Evolutionary conservation across 1,140 invertebrate genomes (phyloP), one percentile per base, ranked within the genome.

Genomic region (Microplitis demolitor): DNA sequence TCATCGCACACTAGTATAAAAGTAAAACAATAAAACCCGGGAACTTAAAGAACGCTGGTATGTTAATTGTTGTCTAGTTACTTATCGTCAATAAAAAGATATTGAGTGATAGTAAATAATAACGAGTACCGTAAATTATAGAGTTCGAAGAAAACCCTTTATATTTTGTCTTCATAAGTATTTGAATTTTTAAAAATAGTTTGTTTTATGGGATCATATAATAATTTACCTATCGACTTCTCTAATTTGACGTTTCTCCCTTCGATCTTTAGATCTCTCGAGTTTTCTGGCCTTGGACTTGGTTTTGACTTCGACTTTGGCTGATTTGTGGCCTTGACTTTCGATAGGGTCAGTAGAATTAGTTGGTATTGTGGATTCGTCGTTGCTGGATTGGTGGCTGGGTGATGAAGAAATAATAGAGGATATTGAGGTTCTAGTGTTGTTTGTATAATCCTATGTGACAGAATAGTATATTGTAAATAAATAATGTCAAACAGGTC

Each of bases 391-490:
- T 64, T 79, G 80, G 54, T 64, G 76, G 35, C 74, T 56, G 4
- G 66, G 60, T 11, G 75, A 71, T 37, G 73, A 76, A 14, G 77
- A 77, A 72, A 76, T 79, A 37, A 82, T 78, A 66, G 82, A 80
- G 16, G 83, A 82, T 70, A 81, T 81, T 54, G 85, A 82, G 63
- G 82, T 79, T 79, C 84, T 83, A 66, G 73, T 82, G 73, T 11
- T 45, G 39, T 79, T 85, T 50, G 83, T 86, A 68, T 87, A 86
- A 72, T 87, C 84, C 85, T 86, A 76, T 66, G n/a, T 58, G 67
- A 71, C 64, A 63, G 69, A 70, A 63, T 50, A 35, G 8, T n/a
- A 37, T 33, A 37, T 4, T 37, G 34, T 61, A n/a, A 39, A 66
- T 51, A 45, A 51, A 24, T 16, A 9, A 37, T 35, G 56, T 34